Conservation (phyloP, 1,140 invertebrate species). For the Scylla paramamosain region DNA sequence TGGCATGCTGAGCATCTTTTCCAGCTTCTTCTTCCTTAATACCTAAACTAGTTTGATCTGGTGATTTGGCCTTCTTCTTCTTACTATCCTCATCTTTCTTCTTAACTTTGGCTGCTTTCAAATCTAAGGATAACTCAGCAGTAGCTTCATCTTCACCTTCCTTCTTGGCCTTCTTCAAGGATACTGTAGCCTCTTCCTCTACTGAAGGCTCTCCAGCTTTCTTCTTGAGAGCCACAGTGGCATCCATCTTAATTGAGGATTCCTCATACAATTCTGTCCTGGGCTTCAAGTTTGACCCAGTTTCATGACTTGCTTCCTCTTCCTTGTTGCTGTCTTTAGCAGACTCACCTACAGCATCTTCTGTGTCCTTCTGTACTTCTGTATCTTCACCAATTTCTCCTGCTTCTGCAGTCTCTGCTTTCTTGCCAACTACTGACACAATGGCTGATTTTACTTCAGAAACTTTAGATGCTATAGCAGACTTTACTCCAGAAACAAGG, state of each 20-base stretch:
- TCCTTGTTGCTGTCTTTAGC: neutral
- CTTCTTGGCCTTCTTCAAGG: neutral
- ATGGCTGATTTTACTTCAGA: conserved; percentile 57
- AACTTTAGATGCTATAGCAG: conserved; percentile 62
- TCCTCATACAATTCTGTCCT: neutral
- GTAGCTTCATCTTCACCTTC: neutral
- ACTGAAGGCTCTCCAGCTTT: neutral
- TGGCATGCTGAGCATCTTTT: conserved; percentile 35
- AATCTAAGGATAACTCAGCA: neutral
- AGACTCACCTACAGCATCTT: conserved; percentile 18
- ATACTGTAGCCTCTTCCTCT: neutral
- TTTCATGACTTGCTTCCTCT: neutral
- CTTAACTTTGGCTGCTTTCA: neutral
- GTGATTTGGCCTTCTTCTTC: no score
- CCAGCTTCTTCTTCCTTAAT: no score
- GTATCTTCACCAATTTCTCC: conserved; percentile 23
- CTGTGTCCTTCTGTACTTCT: conserved; percentile 58
- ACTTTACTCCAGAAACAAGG: conserved; percentile 47
- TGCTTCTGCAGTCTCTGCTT: conserved; percentile 44
- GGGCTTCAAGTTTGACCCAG: conserved; percentile 32
- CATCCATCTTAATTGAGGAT: neutral
- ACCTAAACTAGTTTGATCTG: no score
- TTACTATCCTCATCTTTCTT: neutral
- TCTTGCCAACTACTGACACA: conserved; percentile 35
- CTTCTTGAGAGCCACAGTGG: neutral